Evolutionary conservation across 2,888 invertebrate species (phyloP).

Genomic region (Cristatella mucedo): DNA sequence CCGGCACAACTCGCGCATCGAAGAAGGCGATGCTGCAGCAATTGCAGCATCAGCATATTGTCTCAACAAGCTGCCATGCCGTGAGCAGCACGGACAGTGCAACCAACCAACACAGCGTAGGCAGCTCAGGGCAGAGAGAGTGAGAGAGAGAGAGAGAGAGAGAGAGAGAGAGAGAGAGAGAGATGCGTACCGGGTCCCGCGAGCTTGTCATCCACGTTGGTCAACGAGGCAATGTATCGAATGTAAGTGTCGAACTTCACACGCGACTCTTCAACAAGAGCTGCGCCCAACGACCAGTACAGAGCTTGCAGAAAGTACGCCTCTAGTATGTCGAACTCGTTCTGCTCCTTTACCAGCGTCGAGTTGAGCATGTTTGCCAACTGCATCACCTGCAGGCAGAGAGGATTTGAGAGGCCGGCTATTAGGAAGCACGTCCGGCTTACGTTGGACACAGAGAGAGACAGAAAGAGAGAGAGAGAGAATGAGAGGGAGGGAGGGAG

Average conservation of each 20-base stretch:
- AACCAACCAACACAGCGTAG: background rate
- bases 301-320: conserved; percentile 57
- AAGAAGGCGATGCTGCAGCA: no score
- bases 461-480: no score
- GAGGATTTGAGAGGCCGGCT: no score
- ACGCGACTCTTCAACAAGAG: conserved; percentile 53
- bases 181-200: conserved; percentile 23
- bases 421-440: no score
- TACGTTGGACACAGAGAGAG: no score
- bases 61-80: no score
- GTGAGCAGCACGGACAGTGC: no score
- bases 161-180: no score
- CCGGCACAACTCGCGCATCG: no score
- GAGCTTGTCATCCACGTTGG: conserved; percentile 48
- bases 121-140: background rate
- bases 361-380: conserved; percentile 64
- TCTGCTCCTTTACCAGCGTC: conserved; percentile 39
- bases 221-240: conserved; percentile 53
- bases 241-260: conserved; percentile 61
- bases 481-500: no score
- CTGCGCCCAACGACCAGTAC: conserved; percentile 69
- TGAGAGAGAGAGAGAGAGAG: no score
- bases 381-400: conserved; percentile 52
- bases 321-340: conserved; percentile 45
- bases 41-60: no score